Evolutionary conservation across 2,888 invertebrate species (phyloP).

Genomic region (Phengaris arion): DNA sequence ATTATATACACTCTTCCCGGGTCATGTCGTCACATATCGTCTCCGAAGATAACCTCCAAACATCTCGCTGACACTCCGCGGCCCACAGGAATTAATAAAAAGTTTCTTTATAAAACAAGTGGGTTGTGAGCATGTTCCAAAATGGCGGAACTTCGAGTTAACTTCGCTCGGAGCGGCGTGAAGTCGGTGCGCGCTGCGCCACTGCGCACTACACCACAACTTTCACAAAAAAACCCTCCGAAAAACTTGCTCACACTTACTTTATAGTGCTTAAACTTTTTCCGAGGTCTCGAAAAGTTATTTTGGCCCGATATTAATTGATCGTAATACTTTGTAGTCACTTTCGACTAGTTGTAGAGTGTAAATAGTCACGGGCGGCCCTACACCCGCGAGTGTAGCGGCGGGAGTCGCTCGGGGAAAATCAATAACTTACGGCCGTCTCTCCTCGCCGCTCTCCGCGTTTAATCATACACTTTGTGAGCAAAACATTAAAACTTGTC

Average conservation of each 20-base stretch:
- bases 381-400: slow-evolving; percentile 65
- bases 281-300: slow-evolving; percentile 49
- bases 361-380: slow-evolving; percentile 53
- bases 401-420: slow-evolving; percentile 76
- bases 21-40: slow-evolving; percentile 67
- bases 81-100: slow-evolving; percentile 81
- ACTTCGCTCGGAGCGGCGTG: slow-evolving; percentile 79
- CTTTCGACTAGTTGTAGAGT: slow-evolving; percentile 55
- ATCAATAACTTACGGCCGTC: slow-evolving; percentile 81
- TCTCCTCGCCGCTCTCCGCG: slow-evolving; percentile 79
- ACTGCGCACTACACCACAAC: slow-evolving; percentile 69
- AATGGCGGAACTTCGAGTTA: slow-evolving; percentile 81
- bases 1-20: slow-evolving; percentile 54
- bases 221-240: slow-evolving; percentile 63
- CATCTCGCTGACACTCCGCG: slow-evolving; percentile 80
- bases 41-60: slow-evolving; percentile 76
- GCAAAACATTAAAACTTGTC: slow-evolving; percentile 80
- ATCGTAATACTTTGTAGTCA: slow-evolving; percentile 55
- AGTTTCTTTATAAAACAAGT: slow-evolving; percentile 82
- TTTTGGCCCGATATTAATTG: slow-evolving; percentile 41
- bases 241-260: slow-evolving; percentile 60
- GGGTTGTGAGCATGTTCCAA: slow-evolving; percentile 81
- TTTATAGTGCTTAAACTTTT: slow-evolving; percentile 51
- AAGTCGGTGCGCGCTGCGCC: slow-evolving; percentile 72
- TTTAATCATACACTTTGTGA: slow-evolving; percentile 80